Conservation (phyloP, 2,113 vertebrate genomes). For the Enhydra lutris region DNA sequence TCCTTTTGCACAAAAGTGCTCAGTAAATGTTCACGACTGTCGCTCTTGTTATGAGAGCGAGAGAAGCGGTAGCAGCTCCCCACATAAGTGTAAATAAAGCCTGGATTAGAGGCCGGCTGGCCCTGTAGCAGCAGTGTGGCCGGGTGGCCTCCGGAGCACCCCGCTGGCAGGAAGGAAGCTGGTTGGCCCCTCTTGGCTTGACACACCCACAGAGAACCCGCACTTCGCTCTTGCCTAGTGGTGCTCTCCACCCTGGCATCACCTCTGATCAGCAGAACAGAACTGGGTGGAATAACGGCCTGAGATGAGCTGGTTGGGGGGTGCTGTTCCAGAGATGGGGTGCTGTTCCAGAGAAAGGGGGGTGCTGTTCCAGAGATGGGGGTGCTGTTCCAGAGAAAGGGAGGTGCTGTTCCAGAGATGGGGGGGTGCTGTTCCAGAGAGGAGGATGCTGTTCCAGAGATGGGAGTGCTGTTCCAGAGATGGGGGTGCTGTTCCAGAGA, state of each 20-base stretch:
- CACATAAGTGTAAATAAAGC: not conserved
- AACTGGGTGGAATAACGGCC: no score
- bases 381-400: no score
- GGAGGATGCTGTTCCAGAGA: not conserved
- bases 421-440: not conserved
- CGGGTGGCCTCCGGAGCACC: not conserved
- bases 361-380: no score
- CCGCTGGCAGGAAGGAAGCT: constrained; percentile 10
- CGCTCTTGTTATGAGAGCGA: rapidly evolving
- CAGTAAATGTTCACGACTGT: not conserved
- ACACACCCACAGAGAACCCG: not conserved
- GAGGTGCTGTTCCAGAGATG: not conserved
- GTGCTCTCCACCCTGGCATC: not conserved
- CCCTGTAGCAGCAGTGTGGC: not conserved
- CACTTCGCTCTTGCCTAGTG: not conserved
- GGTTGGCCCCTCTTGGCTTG: not conserved
- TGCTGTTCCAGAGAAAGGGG: no score
- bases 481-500: no score
- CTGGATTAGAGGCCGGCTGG: not conserved
- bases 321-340: no score
- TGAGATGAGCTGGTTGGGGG: not conserved
- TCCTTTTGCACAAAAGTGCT: rapidly evolving
- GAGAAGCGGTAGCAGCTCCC: not conserved
- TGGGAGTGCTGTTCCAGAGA: not conserved
- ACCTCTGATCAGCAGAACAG: not conserved